Base-by-base conservation (phyloP, 1,140 invertebrate genomes). In the Neoseiulus cucumeris region DNA sequence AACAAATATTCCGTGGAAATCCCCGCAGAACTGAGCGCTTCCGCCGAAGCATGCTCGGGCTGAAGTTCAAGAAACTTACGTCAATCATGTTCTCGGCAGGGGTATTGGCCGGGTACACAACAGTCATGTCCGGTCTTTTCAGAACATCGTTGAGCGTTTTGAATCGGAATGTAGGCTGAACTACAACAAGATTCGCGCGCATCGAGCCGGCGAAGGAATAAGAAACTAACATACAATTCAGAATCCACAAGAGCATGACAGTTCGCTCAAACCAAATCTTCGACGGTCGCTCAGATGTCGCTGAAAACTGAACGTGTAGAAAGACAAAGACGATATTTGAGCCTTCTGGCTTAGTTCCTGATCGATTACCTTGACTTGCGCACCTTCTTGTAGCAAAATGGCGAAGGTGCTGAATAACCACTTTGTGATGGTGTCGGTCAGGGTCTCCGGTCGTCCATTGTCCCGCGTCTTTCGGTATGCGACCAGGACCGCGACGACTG, bases 31-130 rank as follows among this genome's bases (percentile, higher is more conserved):
- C 18, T 59, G 22, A 59, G 22, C 14, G 14, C 1, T 4, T 47
- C 14, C 14, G 45, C 18, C 4, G 14, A 20, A 47, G 18, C 4
- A 4, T 22, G 4, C 28, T 47, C 42, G n/a, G n/a, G n/a, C n/a
- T n/a, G n/a, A 44, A 7, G 14, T 47, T 6, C 5, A 18, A 47
- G 14, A 59, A 18, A 20, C 51, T 59, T 59, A 59, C 51, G 33
- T 59, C 33, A 25, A 59, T 59, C 51, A 59, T 59, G 22, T 59
- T 59, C 9, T 59, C 51, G 1, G 51, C 51, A 12, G 51, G 51
- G 14, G 51, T 59, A 20, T 59, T 59, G 1, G 51, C 51, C 17
- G 51, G 51, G 22, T 59, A 59, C 4, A 59, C 51, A 1, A 59
- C 51, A 9, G 51, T 59, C 17, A 59, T 17, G 25, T 59, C 51